Evolutionary conservation across 2,888 invertebrate species (phyloP).

Genomic region (Saturnia pavonia): DNA sequence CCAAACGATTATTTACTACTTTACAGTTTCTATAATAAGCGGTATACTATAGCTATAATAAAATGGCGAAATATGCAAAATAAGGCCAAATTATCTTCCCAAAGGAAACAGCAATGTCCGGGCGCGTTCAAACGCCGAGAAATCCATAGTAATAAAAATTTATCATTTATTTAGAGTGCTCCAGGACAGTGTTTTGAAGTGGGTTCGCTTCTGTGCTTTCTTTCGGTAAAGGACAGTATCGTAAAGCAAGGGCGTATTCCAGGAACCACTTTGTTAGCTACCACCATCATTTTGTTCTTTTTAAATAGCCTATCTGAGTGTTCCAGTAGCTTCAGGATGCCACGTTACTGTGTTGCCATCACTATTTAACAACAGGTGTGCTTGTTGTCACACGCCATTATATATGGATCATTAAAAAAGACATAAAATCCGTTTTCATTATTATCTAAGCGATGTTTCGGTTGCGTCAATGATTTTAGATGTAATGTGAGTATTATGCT

Average conservation of each 20-base stretch:
- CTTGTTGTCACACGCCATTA: background rate
- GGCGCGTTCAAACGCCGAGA: too few relatives aligned
- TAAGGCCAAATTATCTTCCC: too few relatives aligned
- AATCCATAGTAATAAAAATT: too few relatives aligned
- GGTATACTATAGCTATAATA: too few relatives aligned
- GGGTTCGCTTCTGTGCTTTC: too few relatives aligned
- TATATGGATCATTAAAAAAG: slow-evolving; percentile 5
- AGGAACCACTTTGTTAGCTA: too few relatives aligned
- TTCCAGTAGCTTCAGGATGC: background rate
- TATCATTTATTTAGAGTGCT: too few relatives aligned
- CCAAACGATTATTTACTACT: too few relatives aligned
- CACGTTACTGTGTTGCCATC: background rate
- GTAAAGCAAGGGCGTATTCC: background rate
- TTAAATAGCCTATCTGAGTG: background rate
- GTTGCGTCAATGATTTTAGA: slow-evolving; percentile 4
- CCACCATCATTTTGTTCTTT: background rate
- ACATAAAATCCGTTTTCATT: slow-evolving; percentile 7
- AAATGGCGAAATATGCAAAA: background rate
- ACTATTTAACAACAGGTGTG: background rate
- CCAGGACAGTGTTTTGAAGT: too few relatives aligned
- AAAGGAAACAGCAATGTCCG: too few relatives aligned
- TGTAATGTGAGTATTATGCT: slow-evolving; percentile 36
- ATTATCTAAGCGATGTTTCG: background rate
- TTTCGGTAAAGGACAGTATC: background rate
- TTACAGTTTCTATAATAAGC: too few relatives aligned